Conservation (phyloP, 2,113 vertebrate genomes). For the Gallinago undulata region DNA sequence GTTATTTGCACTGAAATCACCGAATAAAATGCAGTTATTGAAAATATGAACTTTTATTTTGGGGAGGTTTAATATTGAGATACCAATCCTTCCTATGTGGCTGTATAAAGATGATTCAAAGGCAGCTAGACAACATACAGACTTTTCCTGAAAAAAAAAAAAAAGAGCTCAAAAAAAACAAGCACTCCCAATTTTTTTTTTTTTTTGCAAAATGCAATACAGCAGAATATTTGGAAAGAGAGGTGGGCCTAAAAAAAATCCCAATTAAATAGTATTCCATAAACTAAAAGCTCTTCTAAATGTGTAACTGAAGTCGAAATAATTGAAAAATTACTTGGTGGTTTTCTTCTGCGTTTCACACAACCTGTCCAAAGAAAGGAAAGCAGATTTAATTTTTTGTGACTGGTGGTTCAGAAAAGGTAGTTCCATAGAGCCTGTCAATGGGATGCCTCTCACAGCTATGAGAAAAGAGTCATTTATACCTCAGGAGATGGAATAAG, state of each 20-base stretch:
- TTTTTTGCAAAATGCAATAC: not conserved
- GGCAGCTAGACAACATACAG: not conserved
- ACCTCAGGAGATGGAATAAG: not conserved
- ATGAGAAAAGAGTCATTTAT: not conserved
- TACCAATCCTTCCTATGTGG: not conserved
- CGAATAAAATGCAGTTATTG: not conserved
- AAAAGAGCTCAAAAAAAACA: not conserved
- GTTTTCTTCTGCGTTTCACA: not conserved
- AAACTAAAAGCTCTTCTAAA: not conserved
- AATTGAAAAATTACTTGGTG: not conserved
- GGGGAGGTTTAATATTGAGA: not conserved
- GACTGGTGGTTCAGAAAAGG: not conserved
- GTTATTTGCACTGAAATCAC: not conserved
- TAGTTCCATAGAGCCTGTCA: not conserved
- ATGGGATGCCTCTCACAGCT: not conserved
- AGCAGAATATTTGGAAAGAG: not conserved
- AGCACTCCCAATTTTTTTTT: not conserved
- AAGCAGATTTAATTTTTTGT: not conserved
- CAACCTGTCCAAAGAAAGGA: not conserved
- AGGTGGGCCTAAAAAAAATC: not conserved
- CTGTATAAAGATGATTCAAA: not conserved
- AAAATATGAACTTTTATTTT: not conserved
- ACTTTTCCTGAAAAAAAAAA: not conserved
- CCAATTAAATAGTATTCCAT: not conserved
- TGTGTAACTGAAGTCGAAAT: not conserved